Base-by-base conservation (phyloP, 2,888 invertebrate genomes). In the Meta bourneti region DNA sequence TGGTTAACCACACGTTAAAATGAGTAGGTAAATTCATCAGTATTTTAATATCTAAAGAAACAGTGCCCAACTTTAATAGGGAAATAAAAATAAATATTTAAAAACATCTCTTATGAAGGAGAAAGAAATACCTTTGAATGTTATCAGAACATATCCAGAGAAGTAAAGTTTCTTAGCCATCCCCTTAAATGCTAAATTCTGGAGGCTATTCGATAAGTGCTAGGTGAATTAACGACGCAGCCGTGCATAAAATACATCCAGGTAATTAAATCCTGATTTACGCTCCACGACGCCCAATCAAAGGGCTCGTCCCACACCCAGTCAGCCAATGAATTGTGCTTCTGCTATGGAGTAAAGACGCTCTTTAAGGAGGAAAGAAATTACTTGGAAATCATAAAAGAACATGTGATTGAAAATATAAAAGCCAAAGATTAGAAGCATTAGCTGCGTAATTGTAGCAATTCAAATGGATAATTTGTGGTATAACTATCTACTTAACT, bases 241-340 rank as follows among this genome's bases (percentile, higher is more conserved):
- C 61, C 77, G 48, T 82, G 82, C 82, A 89, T 82, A 83, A 83
- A 89, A 89, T 54, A 82, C 82, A 77, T 83, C 82, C 82, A 89
- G 77, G 82, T 89, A 89, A 89, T 89, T 89, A 89, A 89, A 89
- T 89, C 89, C 82, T 75, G 77, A 89, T 89, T 89, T 78, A 82
- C 82, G 82, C 89, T 89, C n/a, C 70, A 69, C 75, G 71, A 77
- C 89, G 52, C 54, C 89, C 82, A 82, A 89, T 89, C 89, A 89
- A 89, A 89, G 80, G 79, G n/a, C 34, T 13, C 61, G 69, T 72
- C n/a, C 34, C 52, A 54, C 49, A 48, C 16, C 49, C 61, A 79
- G 80, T 71, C 72, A 80, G 54, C 79, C 87, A 80, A 72, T 80
- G 72, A 79, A 54, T 72, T 52, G 20, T 13, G n/a, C 69, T 51